Percentiles rank a stretch among this genome's conserved stretches.
These are phyloP conservation scores for Margaritifera margaritifera DNA, from an alignment of 2,888 invertebrate genomes.

Conservation along the genomic window DNA sequence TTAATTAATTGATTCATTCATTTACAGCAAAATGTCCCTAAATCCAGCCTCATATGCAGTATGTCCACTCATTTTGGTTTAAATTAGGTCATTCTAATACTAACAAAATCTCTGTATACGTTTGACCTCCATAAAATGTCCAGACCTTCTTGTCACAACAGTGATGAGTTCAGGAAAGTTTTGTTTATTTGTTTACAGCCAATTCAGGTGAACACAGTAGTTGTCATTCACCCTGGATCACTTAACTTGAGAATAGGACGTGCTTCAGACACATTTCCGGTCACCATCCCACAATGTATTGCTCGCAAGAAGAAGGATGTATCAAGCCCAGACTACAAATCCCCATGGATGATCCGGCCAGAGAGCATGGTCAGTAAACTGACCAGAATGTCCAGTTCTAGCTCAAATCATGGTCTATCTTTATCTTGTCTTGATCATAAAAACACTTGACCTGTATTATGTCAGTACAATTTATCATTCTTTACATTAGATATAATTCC, in stretches of 20 bases:
- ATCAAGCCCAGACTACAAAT: slow-evolving; percentile 41
- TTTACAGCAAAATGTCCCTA: no score
- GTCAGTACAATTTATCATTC: no score
- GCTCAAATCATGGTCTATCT: background rate
- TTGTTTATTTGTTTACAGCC: slow-evolving; percentile 41
- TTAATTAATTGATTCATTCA: no score
- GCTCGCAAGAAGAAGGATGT: slow-evolving; percentile 78
- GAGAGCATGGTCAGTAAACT: slow-evolving; percentile 56
- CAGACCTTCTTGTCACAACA: no score
- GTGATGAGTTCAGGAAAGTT: background rate
- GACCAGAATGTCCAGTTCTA: background rate
- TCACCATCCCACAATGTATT: slow-evolving; percentile 88
- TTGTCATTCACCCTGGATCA: slow-evolving; percentile 97
- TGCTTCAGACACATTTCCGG: slow-evolving; percentile 91
- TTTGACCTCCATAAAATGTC: no score
- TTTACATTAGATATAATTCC: no score
- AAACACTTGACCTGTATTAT: no score
- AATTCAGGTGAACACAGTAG: slow-evolving; percentile 62
- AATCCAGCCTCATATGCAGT: no score
- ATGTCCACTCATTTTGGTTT: no score
- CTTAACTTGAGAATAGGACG: slow-evolving; percentile 90
- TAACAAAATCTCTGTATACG: no score
- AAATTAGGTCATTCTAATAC: no score
- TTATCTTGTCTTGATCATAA: no score
- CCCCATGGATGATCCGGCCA: slow-evolving; percentile 57